A percentile compares a stretch with the other conserved stretches of the same genome.
Evolutionary conservation across 2,113 vertebrate genomes (phyloP).

Genomic region (Alexandromys fortis): DNA sequence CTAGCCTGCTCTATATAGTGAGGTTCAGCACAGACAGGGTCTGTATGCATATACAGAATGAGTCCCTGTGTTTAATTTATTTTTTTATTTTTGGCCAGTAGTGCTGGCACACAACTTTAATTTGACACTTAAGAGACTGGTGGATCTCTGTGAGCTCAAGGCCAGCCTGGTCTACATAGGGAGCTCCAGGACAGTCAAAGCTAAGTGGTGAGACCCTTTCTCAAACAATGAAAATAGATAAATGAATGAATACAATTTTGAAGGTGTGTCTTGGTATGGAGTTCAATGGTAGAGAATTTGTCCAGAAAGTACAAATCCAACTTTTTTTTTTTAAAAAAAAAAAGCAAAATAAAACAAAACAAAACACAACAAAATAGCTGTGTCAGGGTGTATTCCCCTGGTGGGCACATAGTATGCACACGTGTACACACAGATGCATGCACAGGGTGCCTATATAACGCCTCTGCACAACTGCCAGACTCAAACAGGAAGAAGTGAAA

Average conservation of each 20-base stretch:
- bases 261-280: neutral
- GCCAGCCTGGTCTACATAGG: neutral
- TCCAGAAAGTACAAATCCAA: neutral
- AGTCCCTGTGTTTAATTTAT: neutral
- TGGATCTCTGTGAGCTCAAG: neutral
- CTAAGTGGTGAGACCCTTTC: neutral
- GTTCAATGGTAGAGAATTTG: neutral
- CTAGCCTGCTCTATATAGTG: neutral
- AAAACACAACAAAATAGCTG: neutral
- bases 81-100: neutral
- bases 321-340: neutral
- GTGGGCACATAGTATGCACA: neutral
- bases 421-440: neutral
- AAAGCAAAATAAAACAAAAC: neutral
- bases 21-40: too few species aligned
- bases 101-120: neutral
- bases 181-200: neutral
- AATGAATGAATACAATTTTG: neutral
- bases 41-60: neutral
- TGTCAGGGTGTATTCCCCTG: neutral
- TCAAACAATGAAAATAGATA: neutral
- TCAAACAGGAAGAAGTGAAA: constrained; percentile 39
- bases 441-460: neutral
- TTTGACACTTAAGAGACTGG: neutral
- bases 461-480: neutral